Conservation (phyloP, 2,888 invertebrate species). For the Andrena hattorfiana region DNA sequence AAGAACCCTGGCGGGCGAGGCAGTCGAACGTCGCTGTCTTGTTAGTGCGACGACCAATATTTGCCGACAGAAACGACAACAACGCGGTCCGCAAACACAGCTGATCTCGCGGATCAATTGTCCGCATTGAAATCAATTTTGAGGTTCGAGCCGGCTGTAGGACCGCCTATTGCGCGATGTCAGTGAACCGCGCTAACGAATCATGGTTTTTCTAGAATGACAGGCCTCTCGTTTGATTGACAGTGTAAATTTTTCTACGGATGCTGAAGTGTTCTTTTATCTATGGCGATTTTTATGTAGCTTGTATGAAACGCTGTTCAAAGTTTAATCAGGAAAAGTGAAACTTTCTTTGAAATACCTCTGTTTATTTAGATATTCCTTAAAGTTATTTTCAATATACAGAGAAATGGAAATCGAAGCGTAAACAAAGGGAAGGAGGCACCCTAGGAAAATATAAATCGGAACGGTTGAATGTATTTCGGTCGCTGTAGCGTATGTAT, state of each 20-base stretch:
- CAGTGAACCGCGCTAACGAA: constrained; percentile 60
- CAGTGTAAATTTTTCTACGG: constrained; percentile 30
- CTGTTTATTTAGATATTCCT: no score
- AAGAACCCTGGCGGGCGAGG: constrained; percentile 31
- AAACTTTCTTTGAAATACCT: neutral
- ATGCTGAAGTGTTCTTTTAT: no score
- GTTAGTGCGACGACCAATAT: constrained; percentile 58
- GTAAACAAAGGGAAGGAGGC: neutral
- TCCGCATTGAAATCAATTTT: constrained; percentile 73
- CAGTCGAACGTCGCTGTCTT: constrained; percentile 58
- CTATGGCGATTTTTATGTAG: no score
- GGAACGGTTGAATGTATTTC: neutral
- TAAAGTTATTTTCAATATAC: neutral
- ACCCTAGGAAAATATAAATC: neutral
- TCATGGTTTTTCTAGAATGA: neutral
- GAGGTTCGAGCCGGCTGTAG: constrained; percentile 33
- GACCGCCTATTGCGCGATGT: constrained; percentile 59
- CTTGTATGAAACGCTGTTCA: no score
- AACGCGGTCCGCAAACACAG: constrained; percentile 63
- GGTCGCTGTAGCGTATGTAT: neutral
- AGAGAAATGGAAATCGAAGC: neutral
- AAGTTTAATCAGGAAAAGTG: no score
- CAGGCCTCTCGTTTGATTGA: neutral
- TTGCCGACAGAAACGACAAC: constrained; percentile 59
- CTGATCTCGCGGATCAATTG: constrained; percentile 72